phyloP scores from a whole-genome alignment of 2,797 vertebrate genomes.

The Lindbergichthys nudifrons region DNA sequence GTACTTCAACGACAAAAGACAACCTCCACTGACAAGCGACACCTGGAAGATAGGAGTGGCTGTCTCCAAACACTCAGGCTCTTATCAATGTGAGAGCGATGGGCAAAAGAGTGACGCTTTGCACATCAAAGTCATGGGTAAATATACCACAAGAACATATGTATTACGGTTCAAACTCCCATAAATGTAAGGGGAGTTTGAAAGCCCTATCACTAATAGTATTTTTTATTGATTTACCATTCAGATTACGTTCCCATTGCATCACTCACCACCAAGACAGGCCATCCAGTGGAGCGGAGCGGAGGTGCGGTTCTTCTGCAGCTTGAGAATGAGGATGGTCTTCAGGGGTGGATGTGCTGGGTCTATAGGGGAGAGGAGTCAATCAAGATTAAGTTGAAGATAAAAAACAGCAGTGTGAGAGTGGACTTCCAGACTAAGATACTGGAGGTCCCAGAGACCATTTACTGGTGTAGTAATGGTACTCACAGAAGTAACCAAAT shows the following conservation, averaged over 20 bases:
- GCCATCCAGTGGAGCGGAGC: conserved; percentile 18
- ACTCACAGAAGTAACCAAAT: conserved; percentile 56
- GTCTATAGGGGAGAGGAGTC: accelerated
- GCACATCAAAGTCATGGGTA: accelerated
- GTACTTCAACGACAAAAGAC: accelerated
- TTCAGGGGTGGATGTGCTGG: conserved; percentile 45
- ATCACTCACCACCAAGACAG: conserved; percentile 42
- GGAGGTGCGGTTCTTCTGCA: conserved; percentile 25
- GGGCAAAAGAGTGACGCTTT: accelerated
- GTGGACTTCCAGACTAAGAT: accelerated
- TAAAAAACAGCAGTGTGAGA: accelerated
- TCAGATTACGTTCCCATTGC: conserved; percentile 33
- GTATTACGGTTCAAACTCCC: not conserved
- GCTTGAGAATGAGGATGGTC: conserved; percentile 34
- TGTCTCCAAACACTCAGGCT: accelerated
- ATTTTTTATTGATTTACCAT: not conserved
- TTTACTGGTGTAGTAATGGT: conserved; percentile 56
- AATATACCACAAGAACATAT: conserved; percentile 16
- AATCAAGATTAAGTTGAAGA: accelerated
- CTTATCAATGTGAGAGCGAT: conserved; percentile 1
- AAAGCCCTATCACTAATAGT: not conserved
- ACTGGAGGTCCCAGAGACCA: accelerated
- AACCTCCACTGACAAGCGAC: accelerated
- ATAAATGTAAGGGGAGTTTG: not conserved
- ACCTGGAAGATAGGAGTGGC: conserved; percentile 7